Base-by-base conservation (phyloP, 1,140 invertebrate species). In the Heliconius melpomene region DNA sequence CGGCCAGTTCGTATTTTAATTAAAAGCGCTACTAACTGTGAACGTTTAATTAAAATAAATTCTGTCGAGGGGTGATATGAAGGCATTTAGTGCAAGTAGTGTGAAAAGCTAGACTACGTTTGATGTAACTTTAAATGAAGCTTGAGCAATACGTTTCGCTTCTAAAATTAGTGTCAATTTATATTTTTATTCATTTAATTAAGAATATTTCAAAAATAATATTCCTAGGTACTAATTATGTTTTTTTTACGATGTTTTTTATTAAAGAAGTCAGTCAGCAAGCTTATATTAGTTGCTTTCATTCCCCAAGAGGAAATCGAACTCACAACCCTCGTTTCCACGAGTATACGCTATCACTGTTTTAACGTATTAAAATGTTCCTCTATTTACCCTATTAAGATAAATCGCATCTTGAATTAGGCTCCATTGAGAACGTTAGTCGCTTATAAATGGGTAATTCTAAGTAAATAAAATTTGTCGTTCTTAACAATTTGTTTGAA, bases 1-100 rank as follows among this genome's bases (percentile, higher is more conserved):
- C 54, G n/a, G 29, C 60, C 20, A 78, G 60, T 40, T 52, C n/a
- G 75, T 40, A 72, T 77, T 82, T 78, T 77, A 83, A 83, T 83
- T 66, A 83, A 82, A 78, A 73, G 71, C 60, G 76, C 75, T 72
- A 75, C 75, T 72, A 79, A 80, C 82, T 72, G 73, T 74, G 78
- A 74, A 70, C 73, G 72, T 78, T 83, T 83, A 80, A 80, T 83
- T 83, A 78, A 83, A 83, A 75, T 77, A 78, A 80, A 83, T 29
- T 66, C 60, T 66, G 60, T 66, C 60, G 26, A 66, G 60, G 60
- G 60, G 9, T 66, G 60, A 66, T 66, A 72, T 79, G 66, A 78
- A 70, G 76, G 77, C 75, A 73, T 77, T 82, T 77, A 79, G 60
- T 66, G 26, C 13, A 7, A 66, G 60, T 66, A 66, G 60, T 66